Conservation (phyloP, 2,113 vertebrate species). For the Bostrychus sinensis region DNA sequence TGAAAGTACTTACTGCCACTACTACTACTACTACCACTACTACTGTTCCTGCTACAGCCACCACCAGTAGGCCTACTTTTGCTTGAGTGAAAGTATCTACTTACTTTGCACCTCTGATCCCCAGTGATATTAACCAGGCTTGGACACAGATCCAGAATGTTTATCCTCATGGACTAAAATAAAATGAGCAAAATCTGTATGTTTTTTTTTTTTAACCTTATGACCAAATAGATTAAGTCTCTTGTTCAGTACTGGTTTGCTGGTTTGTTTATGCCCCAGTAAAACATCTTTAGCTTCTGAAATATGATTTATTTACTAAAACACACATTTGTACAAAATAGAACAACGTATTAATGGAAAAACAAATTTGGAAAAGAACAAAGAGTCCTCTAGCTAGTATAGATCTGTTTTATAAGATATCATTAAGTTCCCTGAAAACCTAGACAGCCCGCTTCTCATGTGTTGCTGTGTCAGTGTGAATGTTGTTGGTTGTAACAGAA, state of each 20-base stretch:
- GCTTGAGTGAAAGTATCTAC: too few species aligned
- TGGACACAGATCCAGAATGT: too few species aligned
- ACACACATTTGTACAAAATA: conserved; percentile 15
- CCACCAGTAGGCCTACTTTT: too few species aligned
- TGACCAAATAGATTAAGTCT: background rate
- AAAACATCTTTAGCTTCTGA: too few species aligned
- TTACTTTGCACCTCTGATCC: too few species aligned
- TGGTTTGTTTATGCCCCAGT: conserved; percentile 22
- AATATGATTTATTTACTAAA: conserved; percentile 9
- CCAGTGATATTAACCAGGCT: too few species aligned
- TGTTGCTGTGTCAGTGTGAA: conserved; percentile 11
- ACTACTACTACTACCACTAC: too few species aligned
- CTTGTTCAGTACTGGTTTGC: conserved; percentile 11
- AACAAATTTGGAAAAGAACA: conserved; percentile 19
- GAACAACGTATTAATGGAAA: conserved; percentile 21
- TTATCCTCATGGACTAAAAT: too few species aligned
- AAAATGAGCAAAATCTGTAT: too few species aligned
- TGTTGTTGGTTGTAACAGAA: conserved; percentile 34
- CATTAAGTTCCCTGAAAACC: conserved; percentile 16
- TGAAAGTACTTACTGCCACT: too few species aligned
- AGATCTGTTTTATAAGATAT: conserved; percentile 5
- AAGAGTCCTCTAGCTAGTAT: background rate
- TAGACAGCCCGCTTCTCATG: conserved; percentile 2
- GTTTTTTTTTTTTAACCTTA: too few species aligned
- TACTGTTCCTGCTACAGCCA: too few species aligned